Evolutionary conservation across 2,888 invertebrate species (phyloP).

Genomic region (Nezara viridula): DNA sequence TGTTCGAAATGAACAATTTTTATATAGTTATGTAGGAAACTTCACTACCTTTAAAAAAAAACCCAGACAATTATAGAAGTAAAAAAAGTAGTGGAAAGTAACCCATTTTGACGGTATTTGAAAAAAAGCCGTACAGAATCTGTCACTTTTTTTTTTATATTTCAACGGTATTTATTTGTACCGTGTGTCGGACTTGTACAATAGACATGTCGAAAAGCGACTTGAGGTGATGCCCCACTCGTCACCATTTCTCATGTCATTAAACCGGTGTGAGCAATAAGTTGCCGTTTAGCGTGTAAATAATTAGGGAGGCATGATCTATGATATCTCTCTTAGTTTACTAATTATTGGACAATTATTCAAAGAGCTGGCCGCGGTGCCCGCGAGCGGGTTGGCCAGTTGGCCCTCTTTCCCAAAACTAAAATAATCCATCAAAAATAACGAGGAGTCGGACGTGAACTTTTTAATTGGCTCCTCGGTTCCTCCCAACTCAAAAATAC

Average conservation of each 20-base stretch:
- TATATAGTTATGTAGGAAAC: too few relatives aligned
- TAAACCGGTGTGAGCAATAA: background rate
- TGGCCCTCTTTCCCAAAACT: conserved; percentile 5
- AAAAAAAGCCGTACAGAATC: too few relatives aligned
- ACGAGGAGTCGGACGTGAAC: conserved; percentile 45
- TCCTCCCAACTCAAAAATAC: conserved; percentile 7
- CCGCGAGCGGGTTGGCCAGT: background rate
- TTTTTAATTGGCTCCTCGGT: conserved; percentile 50
- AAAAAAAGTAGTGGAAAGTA: too few relatives aligned
- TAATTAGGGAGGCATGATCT: conserved; percentile 5
- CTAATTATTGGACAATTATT: conserved; percentile 44
- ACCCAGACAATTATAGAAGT: too few relatives aligned
- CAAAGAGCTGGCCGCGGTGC: background rate
- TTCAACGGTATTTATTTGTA: too few relatives aligned
- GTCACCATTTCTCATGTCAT: conserved; percentile 38
- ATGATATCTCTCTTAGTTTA: conserved; percentile 42
- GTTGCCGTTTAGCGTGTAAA: conserved; percentile 39
- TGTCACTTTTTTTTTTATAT: too few relatives aligned
- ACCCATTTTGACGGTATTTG: too few relatives aligned
- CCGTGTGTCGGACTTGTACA: background rate
- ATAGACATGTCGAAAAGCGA: background rate
- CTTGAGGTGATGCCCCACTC: background rate
- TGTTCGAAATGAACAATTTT: too few relatives aligned
- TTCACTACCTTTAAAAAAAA: too few relatives aligned
- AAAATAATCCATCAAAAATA: conserved; percentile 50